Conservation (phyloP, 2,797 vertebrate genomes). For the Mus minutoides region DNA sequence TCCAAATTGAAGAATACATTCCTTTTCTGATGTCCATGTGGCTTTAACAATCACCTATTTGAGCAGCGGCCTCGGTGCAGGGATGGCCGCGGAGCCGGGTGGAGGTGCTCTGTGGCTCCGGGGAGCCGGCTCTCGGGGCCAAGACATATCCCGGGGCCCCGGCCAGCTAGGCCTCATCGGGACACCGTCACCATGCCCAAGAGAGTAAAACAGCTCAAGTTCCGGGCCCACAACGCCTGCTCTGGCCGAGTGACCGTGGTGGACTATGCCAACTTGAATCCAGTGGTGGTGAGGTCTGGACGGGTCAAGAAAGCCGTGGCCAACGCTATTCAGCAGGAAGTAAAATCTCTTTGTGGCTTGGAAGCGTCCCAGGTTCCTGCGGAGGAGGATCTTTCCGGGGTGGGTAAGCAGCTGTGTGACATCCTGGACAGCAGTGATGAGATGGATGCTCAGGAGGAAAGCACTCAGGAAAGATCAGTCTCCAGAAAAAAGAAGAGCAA, state of each 20-base stretch:
- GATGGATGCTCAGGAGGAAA: constrained; percentile 90
- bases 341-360: constrained; percentile 96
- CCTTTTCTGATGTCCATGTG: neutral
- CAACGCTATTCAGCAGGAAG: constrained; percentile 98
- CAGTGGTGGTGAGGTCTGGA: constrained; percentile 96
- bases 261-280: constrained; percentile 98
- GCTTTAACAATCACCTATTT: neutral
- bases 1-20: neutral
- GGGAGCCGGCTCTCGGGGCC: constrained; percentile 59
- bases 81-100: constrained; percentile 74
- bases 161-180: constrained; percentile 85
- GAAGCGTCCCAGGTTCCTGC: constrained; percentile 95
- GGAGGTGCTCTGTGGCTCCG: constrained; percentile 3
- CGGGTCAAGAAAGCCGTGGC: constrained; percentile 96
- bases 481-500: constrained; percentile 96
- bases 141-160: constrained; percentile 92
- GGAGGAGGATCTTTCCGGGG: constrained; percentile 92
- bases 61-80: constrained; percentile 33
- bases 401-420: constrained; percentile 87
- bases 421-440: constrained; percentile 94
- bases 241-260: constrained; percentile 97
- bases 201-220: constrained; percentile 98
- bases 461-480: constrained; percentile 84
- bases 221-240: constrained; percentile 93
- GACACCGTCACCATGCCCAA: constrained; percentile 94